Conservation (phyloP, 2,113 vertebrate genomes). For the Sceloporus tristichus region DNA sequence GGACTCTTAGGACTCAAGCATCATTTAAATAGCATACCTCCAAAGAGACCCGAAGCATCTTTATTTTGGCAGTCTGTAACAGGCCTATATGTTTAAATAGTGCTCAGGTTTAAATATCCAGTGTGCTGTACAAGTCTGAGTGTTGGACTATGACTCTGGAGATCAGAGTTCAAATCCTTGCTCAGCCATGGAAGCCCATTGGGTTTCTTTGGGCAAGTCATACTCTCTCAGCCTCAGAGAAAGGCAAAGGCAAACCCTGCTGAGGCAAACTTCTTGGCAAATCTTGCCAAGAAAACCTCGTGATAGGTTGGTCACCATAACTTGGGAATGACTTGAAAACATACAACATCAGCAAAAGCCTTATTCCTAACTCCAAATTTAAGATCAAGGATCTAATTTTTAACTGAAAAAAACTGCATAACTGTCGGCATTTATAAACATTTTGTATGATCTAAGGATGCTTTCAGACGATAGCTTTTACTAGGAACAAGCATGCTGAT, state of each 20-base stretch:
- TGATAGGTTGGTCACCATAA: too few species aligned
- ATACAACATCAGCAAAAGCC: not conserved
- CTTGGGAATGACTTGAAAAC: too few species aligned
- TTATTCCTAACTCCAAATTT: not conserved
- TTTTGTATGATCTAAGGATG: not conserved
- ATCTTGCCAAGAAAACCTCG: too few species aligned
- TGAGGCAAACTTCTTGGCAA: too few species aligned
- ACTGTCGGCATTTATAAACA: not conserved
- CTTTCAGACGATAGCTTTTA: not conserved
- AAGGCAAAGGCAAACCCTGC: too few species aligned
- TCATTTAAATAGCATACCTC: too few species aligned
- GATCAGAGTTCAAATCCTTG: not conserved
- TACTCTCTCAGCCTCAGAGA: too few species aligned
- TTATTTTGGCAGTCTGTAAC: too few species aligned
- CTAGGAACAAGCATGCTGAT: not conserved
- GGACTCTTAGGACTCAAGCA: too few species aligned
- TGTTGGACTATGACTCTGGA: too few species aligned
- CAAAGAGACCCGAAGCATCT: too few species aligned
- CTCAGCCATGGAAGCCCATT: not conserved
- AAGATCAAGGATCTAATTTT: not conserved
- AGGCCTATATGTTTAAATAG: not conserved
- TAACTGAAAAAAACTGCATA: not conserved
- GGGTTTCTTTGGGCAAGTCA: too few species aligned
- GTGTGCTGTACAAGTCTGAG: not conserved
- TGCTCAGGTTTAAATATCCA: not conserved